A percentile compares a stretch with the other conserved stretches of the same genome.
Conservation (phyloP, 2,113 vertebrate genomes). For the Perca flavescens region DNA sequence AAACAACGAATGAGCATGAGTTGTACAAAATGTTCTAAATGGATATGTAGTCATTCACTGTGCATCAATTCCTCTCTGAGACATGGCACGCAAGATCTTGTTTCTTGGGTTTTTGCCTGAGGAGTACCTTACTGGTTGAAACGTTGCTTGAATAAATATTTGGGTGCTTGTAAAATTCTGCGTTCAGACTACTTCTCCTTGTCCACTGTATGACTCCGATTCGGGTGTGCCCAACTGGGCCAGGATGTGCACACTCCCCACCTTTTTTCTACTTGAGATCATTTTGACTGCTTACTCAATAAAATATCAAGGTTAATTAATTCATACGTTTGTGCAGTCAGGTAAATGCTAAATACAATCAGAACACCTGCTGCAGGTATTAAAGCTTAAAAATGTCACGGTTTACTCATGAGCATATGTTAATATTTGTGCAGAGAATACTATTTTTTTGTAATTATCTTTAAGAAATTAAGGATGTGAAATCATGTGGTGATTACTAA, state of each 20-base stretch:
- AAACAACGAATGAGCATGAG: not conserved
- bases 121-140: not conserved
- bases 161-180: conserved; percentile 6
- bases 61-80: not conserved
- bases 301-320: not conserved
- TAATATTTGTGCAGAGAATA: not conserved
- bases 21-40: not conserved
- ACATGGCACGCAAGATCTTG: not conserved
- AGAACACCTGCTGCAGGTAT: not conserved
- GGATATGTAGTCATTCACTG: not conserved
- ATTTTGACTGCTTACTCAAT: not conserved
- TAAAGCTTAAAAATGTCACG: too few relatives aligned
- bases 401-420: not conserved
- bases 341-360: not conserved
- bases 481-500: not conserved
- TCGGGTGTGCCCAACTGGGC: not conserved
- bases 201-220: not conserved
- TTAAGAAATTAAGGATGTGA: not conserved
- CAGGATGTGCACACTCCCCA: not conserved
- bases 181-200: not conserved
- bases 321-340: not conserved
- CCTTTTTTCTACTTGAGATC: not conserved
- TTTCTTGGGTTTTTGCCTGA: conserved; percentile 9
- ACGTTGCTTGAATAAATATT: conserved; percentile 27
- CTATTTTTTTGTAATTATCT: too few relatives aligned